phyloP scores from a whole-genome alignment of 2,113 vertebrate species.

The Gymnobelideus leadbeateri region DNA sequence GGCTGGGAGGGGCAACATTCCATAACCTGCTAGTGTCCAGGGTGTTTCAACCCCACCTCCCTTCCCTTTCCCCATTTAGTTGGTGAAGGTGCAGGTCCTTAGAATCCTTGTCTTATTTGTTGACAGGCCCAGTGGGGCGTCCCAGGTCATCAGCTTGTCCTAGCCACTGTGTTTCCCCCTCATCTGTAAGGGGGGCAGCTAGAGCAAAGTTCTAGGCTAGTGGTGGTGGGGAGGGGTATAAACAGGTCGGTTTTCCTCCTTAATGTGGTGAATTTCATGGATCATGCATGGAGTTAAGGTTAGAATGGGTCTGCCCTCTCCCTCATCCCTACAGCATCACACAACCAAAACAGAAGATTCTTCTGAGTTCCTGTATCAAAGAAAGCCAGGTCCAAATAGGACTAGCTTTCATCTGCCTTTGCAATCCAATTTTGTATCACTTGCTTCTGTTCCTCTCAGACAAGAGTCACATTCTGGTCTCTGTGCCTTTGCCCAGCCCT shows the following conservation, averaged over 20 bases:
- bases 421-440: background rate
- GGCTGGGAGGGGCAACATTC: background rate
- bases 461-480: background rate
- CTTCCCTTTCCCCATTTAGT: background rate
- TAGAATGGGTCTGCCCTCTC: background rate
- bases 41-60: background rate
- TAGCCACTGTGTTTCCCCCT: background rate
- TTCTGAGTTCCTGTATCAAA: background rate
- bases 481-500: background rate
- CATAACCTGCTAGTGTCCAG: background rate
- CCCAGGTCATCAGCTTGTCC: background rate
- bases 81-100: background rate
- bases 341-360: background rate
- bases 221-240: background rate
- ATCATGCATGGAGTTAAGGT: background rate
- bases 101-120: background rate
- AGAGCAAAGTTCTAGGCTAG: background rate
- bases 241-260: background rate
- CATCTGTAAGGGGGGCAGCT: background rate
- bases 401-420: background rate
- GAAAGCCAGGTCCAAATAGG: background rate
- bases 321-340: background rate
- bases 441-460: background rate
- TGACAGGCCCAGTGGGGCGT: background rate
- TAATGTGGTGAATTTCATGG: background rate